Base-by-base conservation (phyloP, 2,888 invertebrate species). In the Lagria hirta region DNA sequence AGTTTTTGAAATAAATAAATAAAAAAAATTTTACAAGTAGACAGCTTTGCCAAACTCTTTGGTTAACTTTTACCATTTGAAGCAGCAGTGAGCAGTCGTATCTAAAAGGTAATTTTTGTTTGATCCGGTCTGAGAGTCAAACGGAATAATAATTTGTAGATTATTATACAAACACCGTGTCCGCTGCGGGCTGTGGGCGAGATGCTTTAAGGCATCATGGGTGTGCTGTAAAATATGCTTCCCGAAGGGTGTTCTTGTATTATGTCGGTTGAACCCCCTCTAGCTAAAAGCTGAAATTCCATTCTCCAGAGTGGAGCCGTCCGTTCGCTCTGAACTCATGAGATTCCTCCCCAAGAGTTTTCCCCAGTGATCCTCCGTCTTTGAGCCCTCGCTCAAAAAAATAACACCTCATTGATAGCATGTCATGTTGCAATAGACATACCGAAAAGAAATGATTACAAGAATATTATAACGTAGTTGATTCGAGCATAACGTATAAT, bases 151-250 rank as follows among this genome's bases (percentile, higher is more conserved):
- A 61, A 58, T 59, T 60, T 61, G 59, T 58, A 60, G 60, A 66
- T 66, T 66, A n/a, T n/a, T n/a, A 65, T 68, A 67, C 61, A 65
- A 64, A 66, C 63, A 64, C 63, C 68, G 69, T 68, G 68, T 65
- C 64, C 58, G 64, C 68, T 59, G 50, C 49, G 56, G 63, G 68
- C 65, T 57, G 64, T 65, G 65, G 65, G 65, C 65, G 66, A 63
- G 66, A 62, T 61, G 55, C 54, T 63, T 55, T 37, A 45, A 51
- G 60, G 61, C 60, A 43, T 51, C 52, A 58, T 66, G 65, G 67
- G 65, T 62, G 66, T 56, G 65, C 62, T 65, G 64, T 68, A 67
- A 69, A 68, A 68, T 68, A 68, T 69, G 65, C 60, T 62, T 58
- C 58, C 66, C 65, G 55, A 48, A 58, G 64, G 64, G 60, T 57